These are phyloP conservation scores for Holcopasites calliopsidis DNA, from an alignment of 1,140 invertebrate genomes.

Conservation along the genomic window DNA sequence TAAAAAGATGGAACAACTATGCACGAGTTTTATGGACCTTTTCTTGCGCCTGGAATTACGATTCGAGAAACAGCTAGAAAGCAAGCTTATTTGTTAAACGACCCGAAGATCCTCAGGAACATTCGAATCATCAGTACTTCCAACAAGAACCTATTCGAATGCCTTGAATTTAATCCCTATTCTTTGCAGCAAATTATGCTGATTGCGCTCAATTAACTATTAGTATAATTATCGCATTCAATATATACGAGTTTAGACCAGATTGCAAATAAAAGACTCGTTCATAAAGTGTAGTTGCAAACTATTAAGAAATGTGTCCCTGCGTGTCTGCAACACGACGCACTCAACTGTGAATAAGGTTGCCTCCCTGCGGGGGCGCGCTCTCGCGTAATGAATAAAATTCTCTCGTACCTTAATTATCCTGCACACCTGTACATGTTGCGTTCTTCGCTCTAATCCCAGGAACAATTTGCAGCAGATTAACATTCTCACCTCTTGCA, in stretches of 20 bases:
- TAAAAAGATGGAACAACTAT: not conserved
- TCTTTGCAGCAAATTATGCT: not conserved
- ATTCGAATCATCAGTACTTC: not conserved
- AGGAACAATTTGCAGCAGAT: not conserved
- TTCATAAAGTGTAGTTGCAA: not conserved
- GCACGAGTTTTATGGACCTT: not conserved
- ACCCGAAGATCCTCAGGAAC: not conserved
- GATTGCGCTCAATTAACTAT: not conserved
- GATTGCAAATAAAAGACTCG: not conserved
- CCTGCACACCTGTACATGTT: not conserved
- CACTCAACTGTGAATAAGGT: not conserved
- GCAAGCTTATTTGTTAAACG: slow-evolving; percentile 5
- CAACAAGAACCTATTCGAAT: not conserved
- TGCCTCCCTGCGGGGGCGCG: not conserved
- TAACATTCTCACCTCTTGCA: not conserved
- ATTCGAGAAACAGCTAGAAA: not conserved
- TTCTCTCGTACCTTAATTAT: slow-evolving; percentile 1
- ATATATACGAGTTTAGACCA: not conserved
- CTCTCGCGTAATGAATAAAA: slow-evolving; percentile 2
- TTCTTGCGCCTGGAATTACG: not conserved
- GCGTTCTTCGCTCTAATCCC: not conserved
- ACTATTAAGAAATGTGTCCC: slow-evolving; percentile 1
- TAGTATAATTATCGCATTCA: not conserved
- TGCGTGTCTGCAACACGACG: slow-evolving; percentile 1
- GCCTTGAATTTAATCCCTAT: not conserved